Conservation (phyloP, 2,888 invertebrate species). For the Drosophila histrio region DNA sequence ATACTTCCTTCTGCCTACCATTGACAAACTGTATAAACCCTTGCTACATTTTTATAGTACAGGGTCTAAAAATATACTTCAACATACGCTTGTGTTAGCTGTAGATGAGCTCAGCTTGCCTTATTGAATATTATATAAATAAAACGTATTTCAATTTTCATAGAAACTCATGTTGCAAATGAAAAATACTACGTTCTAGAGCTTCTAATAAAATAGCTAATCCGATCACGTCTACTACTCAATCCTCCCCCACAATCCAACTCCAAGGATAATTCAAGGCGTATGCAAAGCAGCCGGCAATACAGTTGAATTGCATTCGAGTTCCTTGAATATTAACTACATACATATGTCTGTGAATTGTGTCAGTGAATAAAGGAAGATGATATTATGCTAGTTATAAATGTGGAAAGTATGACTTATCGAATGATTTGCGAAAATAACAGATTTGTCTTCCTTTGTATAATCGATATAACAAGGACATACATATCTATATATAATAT, state of each 20-base stretch:
- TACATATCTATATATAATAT: too few relatives aligned
- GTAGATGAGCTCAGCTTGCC: slow-evolving; percentile 25
- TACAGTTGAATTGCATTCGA: slow-evolving; percentile 33
- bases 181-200: slow-evolving; percentile 55
- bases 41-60: too few relatives aligned
- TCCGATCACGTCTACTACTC: slow-evolving; percentile 69
- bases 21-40: too few relatives aligned
- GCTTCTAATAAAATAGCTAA: slow-evolving; percentile 77
- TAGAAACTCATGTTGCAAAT: slow-evolving; percentile 11
- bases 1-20: too few relatives aligned
- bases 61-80: slow-evolving; percentile 21
- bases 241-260: slow-evolving; percentile 2
- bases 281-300: slow-evolving; percentile 66
- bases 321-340: background rate
- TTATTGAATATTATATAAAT: slow-evolving; percentile 71
- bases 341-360: background rate
- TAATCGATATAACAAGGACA: too few relatives aligned
- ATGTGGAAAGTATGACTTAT: background rate
- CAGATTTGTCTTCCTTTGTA: too few relatives aligned
- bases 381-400: slow-evolving; percentile 11
- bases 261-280: slow-evolving; percentile 58
- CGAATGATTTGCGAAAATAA: too few relatives aligned
- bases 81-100: slow-evolving; percentile 7
- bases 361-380: background rate
- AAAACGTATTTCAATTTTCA: slow-evolving; percentile 76